Evolutionary conservation across 2,797 vertebrate genomes (phyloP), one percentile per base, ranked within the genome.

Genomic region (Gobio occitaniae): DNA sequence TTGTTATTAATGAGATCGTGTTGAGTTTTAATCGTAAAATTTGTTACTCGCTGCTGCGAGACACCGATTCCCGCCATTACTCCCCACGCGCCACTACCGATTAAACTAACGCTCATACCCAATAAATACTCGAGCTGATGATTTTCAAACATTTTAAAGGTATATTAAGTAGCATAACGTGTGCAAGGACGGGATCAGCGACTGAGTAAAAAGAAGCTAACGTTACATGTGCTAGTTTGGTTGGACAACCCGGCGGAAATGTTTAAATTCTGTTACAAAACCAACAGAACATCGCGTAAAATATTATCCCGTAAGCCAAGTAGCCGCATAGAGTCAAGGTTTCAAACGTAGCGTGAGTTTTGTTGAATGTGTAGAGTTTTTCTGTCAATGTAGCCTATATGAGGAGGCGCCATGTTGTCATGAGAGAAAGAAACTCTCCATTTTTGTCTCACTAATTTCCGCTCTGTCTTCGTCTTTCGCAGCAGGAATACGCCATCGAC

Each of bases 401-500:
- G 86, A 89, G 92, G 93, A 92, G 90, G 93, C 95, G 95, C 95
- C 95, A 96, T 96, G 95, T 96, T 96, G 95, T 95, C 94, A 94
- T 89, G 91, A 92, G 92, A 93, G 94, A 93, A 93, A 91, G 94
- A 94, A 94, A 77, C 93, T 94, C 95, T 95, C 95, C 95, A 96
- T 96, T 95, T 96, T 96, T 95, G 94, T 94, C 94, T 95, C 91
- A 92, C 94, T 94, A 90, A 94, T 95, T 94, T 95, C 94, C 95
- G 93, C 91, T 94, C 91, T 90, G 86, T 92, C 91, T 92, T 91
- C 93, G 91, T 48, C 61, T 80, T 77, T 77, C 76, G 68, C 75
- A 21, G 89, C 16, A 83, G 78, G 68, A 87, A 69, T 74, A 75
- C 68, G 85, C 38, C 54, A 82, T 68, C 79, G 65, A 76, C 68